Conservation (phyloP, 2,888 invertebrate genomes). For the Parelbella ahira region DNA sequence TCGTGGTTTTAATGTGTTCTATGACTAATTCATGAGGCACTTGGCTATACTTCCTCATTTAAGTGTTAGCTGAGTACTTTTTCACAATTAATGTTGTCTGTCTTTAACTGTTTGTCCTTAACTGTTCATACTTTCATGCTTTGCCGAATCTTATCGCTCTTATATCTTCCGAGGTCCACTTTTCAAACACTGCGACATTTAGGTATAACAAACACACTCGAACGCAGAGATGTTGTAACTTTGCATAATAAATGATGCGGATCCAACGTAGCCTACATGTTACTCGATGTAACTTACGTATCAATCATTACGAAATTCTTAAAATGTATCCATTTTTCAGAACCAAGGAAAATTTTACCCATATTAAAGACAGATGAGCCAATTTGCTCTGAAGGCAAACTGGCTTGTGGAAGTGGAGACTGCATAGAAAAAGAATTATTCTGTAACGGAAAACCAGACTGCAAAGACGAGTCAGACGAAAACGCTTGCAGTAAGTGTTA, state of each 20-base stretch:
- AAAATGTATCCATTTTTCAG: constrained; percentile 73
- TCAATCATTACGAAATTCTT: background rate
- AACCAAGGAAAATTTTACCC: constrained; percentile 93
- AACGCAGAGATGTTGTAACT: constrained; percentile 1
- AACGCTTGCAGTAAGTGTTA: constrained; percentile 94
- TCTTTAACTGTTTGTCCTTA: constrained; percentile 37
- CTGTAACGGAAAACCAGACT: constrained; percentile 95
- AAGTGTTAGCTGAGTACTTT: constrained; percentile 30
- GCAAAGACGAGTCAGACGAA: constrained; percentile 96
- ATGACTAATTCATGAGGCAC: constrained; percentile 33
- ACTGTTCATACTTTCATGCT: constrained; percentile 30
- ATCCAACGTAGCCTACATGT: too few species aligned
- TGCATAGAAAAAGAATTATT: constrained; percentile 95
- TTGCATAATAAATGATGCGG: background rate
- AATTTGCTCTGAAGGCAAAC: constrained; percentile 92
- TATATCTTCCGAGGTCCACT: constrained; percentile 27
- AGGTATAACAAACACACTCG: constrained; percentile 17
- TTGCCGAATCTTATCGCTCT: constrained; percentile 31
- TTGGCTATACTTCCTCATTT: constrained; percentile 29
- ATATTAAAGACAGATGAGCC: constrained; percentile 96
- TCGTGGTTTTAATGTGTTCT: constrained; percentile 24
- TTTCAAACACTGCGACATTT: constrained; percentile 23
- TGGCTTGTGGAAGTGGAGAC: constrained; percentile 95
- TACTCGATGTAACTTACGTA: too few species aligned
- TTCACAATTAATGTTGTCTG: constrained; percentile 33